A percentile compares a stretch with the other conserved stretches of the same genome.
phyloP scores from a whole-genome alignment of 2,797 vertebrate species.

The Peromyscus attwateri region DNA sequence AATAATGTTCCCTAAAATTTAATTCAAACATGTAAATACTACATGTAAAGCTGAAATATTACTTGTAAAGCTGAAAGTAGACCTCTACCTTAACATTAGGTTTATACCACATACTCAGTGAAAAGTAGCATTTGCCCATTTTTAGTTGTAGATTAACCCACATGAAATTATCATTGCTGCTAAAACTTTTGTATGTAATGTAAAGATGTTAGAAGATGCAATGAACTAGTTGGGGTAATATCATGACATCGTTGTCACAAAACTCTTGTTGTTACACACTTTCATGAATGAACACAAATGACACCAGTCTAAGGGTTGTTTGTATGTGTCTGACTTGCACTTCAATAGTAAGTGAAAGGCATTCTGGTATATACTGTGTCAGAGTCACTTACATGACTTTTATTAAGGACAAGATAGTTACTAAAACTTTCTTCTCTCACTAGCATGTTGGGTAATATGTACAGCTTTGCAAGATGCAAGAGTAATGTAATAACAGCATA shows the following conservation, averaged over 20 bases:
- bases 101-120: slow-evolving; percentile 34
- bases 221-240: slow-evolving; percentile 39
- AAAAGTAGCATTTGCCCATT: slow-evolving; percentile 36
- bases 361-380: background rate
- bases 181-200: slow-evolving; percentile 73
- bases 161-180: slow-evolving; percentile 70
- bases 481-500: background rate
- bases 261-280: slow-evolving; percentile 32
- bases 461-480: slow-evolving; percentile 18
- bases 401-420: slow-evolving; percentile 62
- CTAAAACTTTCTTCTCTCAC: slow-evolving; percentile 6
- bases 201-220: slow-evolving; percentile 62
- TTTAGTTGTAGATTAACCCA: slow-evolving; percentile 62
- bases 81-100: slow-evolving; percentile 11
- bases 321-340: slow-evolving; percentile 52
- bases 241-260: slow-evolving; percentile 73
- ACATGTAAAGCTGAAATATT: background rate
- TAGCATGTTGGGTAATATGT: slow-evolving; percentile 9
- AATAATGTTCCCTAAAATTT: slow-evolving; percentile 32
- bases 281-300: slow-evolving; percentile 71
- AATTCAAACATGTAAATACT: slow-evolving; percentile 34
- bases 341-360: slow-evolving; percentile 27
- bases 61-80: slow-evolving; percentile 42
- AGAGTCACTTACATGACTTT: background rate
- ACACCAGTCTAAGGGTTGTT: slow-evolving; percentile 54